Percentiles rank a stretch among this genome's conserved stretches.
Evolutionary conservation across 2,888 invertebrate genomes (phyloP).

Genomic region (Unio delphinus): DNA sequence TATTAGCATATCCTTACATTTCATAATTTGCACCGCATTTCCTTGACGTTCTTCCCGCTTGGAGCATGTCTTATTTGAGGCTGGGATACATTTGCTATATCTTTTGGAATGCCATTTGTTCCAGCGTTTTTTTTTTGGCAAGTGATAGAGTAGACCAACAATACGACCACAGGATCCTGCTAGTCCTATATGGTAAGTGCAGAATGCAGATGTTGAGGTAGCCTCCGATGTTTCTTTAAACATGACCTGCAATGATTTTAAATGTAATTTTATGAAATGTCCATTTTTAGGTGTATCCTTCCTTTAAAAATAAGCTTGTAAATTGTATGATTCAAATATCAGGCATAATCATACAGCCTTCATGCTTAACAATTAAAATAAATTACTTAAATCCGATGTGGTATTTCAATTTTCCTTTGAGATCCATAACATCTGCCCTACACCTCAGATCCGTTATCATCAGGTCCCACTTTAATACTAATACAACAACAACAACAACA

Average conservation of each 20-base stretch:
- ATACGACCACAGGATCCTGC: background rate
- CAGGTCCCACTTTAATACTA: background rate
- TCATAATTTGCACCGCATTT: constrained; percentile 2
- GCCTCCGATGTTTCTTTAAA: background rate
- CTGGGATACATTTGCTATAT: constrained; percentile 2
- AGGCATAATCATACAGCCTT: no score
- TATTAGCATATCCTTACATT: constrained; percentile 3
- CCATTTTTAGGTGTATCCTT: no score
- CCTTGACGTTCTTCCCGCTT: background rate
- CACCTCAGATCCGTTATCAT: background rate
- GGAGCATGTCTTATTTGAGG: constrained; percentile 1
- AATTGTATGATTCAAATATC: no score
- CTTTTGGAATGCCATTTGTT: background rate
- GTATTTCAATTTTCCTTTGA: background rate
- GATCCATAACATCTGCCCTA: constrained; percentile 1
- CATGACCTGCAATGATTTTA: no score
- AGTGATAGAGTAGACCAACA: background rate
- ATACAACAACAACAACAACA: no score
- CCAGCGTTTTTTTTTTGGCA: background rate
- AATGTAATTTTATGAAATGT: no score
- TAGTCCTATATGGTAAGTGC: background rate
- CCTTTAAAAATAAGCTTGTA: no score
- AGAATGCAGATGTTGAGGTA: background rate
- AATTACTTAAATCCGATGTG: background rate
- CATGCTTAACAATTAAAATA: background rate